phyloP scores from a whole-genome alignment of 2,888 invertebrate species.

The Lasioglossum oenotherae region DNA sequence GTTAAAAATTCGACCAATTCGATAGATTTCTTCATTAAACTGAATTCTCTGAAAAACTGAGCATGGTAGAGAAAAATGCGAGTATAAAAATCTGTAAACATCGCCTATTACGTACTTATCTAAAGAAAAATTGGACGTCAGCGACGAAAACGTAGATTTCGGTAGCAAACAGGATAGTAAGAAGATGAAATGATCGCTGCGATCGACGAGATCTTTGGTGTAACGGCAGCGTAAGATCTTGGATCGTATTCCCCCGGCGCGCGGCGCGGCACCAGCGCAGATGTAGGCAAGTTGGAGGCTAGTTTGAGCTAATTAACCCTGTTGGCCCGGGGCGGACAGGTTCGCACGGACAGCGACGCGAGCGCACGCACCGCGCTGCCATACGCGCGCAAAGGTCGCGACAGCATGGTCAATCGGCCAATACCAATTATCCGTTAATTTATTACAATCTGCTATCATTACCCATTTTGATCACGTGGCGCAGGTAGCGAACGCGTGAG shows the following conservation, averaged over 20 bases:
- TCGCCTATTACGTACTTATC: no score
- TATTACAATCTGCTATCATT: conserved; percentile 79
- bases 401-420: conserved; percentile 78
- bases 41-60: no score
- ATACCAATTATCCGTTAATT: conserved; percentile 82
- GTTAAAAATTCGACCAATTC: no score
- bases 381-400: conserved; percentile 72
- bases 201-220: background rate
- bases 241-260: conserved; percentile 48
- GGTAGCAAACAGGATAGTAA: background rate
- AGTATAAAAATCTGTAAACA: no score
- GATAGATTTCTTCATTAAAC: no score
- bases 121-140: no score
- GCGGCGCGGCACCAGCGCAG: conserved; percentile 35
- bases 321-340: conserved; percentile 72
- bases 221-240: conserved; percentile 53
- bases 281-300: conserved; percentile 44
- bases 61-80: no score
- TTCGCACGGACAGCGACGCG: conserved; percentile 73
- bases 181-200: background rate
- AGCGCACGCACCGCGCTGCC: conserved; percentile 40
- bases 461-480: conserved; percentile 49
- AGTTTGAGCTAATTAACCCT: conserved; percentile 78
- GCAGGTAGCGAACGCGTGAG: background rate
- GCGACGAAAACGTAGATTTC: no score